phyloP scores from a whole-genome alignment of 2,888 invertebrate genomes.

The Glaucopsyche alexis region DNA sequence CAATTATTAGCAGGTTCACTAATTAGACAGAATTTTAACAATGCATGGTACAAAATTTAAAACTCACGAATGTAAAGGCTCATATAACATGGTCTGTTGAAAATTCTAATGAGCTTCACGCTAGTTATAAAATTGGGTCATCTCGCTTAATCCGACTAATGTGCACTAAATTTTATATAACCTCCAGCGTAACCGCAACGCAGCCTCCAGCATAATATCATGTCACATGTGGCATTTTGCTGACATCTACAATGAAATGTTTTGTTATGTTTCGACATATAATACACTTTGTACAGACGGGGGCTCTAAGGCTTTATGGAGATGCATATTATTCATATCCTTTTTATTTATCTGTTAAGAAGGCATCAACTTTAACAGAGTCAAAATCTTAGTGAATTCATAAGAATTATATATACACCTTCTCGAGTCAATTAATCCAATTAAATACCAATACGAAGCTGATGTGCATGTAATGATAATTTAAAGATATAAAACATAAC shows the following conservation, averaged over 20 bases:
- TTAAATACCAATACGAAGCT: too few relatives aligned
- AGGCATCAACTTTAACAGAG: too few relatives aligned
- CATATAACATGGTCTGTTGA: not conserved
- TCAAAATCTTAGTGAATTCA: too few relatives aligned
- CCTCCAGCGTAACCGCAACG: not conserved
- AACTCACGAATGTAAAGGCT: not conserved
- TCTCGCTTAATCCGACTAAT: conserved; percentile 10
- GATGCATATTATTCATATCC: too few relatives aligned
- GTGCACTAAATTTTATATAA: conserved; percentile 11
- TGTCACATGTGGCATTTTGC: not conserved
- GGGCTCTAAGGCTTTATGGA: too few relatives aligned
- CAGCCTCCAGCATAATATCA: not conserved
- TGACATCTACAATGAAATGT: not conserved
- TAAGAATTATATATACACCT: too few relatives aligned
- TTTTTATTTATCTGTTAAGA: too few relatives aligned
- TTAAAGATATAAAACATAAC: not conserved
- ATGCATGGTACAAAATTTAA: not conserved
- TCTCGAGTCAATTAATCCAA: too few relatives aligned
- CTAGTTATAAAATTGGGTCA: conserved; percentile 18
- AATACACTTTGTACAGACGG: too few relatives aligned
- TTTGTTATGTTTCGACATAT: not conserved
- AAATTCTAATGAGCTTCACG: not conserved
- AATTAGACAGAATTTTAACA: not conserved
- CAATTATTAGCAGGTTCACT: too few relatives aligned
- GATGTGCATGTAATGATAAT: not conserved